phyloP scores from a whole-genome alignment of 1,140 invertebrate species.

The Drosophila neocordata region DNA sequence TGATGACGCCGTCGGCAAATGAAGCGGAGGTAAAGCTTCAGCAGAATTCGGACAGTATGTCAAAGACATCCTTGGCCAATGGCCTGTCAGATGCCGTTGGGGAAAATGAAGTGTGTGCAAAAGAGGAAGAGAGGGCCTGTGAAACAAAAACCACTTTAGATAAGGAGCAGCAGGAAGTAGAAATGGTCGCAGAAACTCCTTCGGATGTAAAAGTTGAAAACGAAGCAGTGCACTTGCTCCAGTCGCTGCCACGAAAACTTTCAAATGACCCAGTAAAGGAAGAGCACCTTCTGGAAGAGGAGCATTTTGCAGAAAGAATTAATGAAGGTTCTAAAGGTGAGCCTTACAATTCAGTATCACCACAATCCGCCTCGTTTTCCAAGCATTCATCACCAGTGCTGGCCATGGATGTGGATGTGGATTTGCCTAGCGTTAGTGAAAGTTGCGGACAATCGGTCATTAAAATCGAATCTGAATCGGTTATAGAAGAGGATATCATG shows the following conservation, averaged over 20 bases:
- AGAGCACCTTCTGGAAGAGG: not conserved
- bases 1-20: not conserved
- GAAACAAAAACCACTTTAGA: conserved; percentile 24
- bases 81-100: conserved; percentile 14
- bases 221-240: not conserved
- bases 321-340: not conserved
- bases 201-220: conserved; percentile 1
- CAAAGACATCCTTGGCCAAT: conserved; percentile 7
- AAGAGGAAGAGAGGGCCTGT: conserved; percentile 12
- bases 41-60: not conserved
- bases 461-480: conserved; percentile 48
- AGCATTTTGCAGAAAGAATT: not conserved
- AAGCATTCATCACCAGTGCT: conserved; percentile 32
- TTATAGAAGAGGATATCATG: conserved; percentile 32
- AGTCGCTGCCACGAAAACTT: not conserved
- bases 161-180: not conserved
- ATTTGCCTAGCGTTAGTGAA: conserved; percentile 22
- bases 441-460: conserved; percentile 6
- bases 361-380: not conserved
- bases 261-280: not conserved
- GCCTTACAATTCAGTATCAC: not conserved
- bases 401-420: conserved; percentile 38
- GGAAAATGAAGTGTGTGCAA: conserved; percentile 7
- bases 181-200: not conserved
- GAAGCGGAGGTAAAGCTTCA: not conserved